Conservation (phyloP, 2,888 invertebrate species). For the Drosophila lutescens region DNA sequence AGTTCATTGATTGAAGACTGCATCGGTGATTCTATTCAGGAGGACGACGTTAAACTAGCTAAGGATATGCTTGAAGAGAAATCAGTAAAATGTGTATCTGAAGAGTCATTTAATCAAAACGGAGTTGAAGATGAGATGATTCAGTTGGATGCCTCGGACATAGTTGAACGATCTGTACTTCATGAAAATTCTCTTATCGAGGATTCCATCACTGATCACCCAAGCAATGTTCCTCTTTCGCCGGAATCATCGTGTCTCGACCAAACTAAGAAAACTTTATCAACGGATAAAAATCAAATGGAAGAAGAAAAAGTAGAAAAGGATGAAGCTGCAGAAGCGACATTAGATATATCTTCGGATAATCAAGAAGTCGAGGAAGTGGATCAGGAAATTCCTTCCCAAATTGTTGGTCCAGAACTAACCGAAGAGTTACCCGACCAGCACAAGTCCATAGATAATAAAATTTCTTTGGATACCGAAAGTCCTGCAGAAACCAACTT, state of each 20-base stretch:
- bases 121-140: neutral
- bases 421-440: neutral
- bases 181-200: neutral
- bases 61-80: neutral
- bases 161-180: neutral
- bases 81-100: neutral
- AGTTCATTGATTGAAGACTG: neutral
- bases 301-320: neutral
- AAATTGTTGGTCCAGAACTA: neutral
- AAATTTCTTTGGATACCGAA: neutral
- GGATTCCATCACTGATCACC: neutral
- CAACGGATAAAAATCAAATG: neutral
- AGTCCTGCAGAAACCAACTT: neutral
- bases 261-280: neutral
- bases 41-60: neutral
- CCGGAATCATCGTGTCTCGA: neutral
- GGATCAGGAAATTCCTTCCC: neutral
- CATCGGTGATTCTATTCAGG: neutral
- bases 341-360: neutral
- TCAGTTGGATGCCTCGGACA: conserved; percentile 1
- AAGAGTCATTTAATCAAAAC: neutral
- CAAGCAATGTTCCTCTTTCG: neutral
- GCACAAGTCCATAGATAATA: neutral
- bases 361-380: neutral
- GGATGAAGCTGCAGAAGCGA: neutral